Evolutionary conservation across 2,113 vertebrate genomes (phyloP).

Genomic region (Osmerus mordax): DNA sequence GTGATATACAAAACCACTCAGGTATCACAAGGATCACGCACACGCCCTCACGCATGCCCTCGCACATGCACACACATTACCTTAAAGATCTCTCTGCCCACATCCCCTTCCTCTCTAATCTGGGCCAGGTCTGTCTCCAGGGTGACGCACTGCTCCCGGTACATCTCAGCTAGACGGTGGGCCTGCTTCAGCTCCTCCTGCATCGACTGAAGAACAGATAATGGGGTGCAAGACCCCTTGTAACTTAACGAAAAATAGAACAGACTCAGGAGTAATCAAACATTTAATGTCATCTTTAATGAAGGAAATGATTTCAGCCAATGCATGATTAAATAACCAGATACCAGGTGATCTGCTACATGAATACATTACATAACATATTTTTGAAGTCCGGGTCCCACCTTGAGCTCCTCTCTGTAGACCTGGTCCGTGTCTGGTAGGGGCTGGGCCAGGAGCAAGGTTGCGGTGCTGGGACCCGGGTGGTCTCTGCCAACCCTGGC

Average conservation of each 20-base stretch:
- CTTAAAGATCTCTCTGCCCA: conserved; percentile 85
- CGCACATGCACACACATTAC: conserved; percentile 53
- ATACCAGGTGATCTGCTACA: background rate
- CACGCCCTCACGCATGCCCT: too few relatives aligned
- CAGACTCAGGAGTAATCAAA: background rate
- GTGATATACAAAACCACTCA: background rate
- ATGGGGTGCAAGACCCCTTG: background rate
- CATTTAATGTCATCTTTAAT: background rate
- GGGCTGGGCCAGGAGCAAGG: conserved; percentile 30
- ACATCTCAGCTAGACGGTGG: conserved; percentile 84
- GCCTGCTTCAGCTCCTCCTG: conserved; percentile 84
- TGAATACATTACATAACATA: background rate
- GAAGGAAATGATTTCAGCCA: background rate
- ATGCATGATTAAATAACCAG: background rate
- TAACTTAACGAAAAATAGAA: background rate
- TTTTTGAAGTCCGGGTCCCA: conserved; percentile 39
- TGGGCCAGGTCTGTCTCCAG: conserved; percentile 87
- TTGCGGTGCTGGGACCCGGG: conserved; percentile 18
- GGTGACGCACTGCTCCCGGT: conserved; percentile 86
- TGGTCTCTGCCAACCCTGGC: conserved; percentile 33
- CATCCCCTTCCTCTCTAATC: conserved; percentile 84
- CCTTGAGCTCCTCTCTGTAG: conserved; percentile 79
- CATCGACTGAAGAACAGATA: conserved; percentile 67
- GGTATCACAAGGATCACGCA: background rate
- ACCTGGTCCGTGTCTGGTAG: conserved; percentile 55